Conservation (phyloP, 1,140 invertebrate species). For the Hesperophylax magnus region DNA sequence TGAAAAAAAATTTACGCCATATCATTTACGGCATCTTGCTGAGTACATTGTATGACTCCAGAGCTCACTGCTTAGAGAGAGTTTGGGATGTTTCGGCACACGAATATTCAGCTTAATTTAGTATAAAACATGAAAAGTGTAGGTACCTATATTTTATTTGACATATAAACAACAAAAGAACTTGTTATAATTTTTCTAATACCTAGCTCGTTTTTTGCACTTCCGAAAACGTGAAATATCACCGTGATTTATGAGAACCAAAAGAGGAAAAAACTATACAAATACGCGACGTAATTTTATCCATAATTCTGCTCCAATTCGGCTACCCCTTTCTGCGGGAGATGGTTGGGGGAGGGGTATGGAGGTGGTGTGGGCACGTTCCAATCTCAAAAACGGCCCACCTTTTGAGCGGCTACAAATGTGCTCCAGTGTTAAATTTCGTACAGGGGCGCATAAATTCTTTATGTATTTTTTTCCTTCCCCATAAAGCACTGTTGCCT, state of each 20-base stretch:
- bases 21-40: too few relatives aligned
- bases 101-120: too few relatives aligned
- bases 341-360: not conserved
- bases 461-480: conserved; percentile 67
- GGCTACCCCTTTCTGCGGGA: not conserved
- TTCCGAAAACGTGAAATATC: not conserved
- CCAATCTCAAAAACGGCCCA: conserved; percentile 44
- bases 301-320: conserved; percentile 39
- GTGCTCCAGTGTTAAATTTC: conserved; percentile 57
- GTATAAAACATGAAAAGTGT: too few relatives aligned
- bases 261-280: conserved; percentile 20
- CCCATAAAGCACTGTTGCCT: conserved; percentile 73
- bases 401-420: conserved; percentile 53
- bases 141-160: too few relatives aligned
- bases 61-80: too few relatives aligned
- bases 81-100: too few relatives aligned
- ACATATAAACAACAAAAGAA: too few relatives aligned
- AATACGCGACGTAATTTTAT: conserved; percentile 34
- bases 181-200: too few relatives aligned
- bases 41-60: too few relatives aligned
- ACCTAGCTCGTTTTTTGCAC: too few relatives aligned
- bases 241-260: conserved; percentile 4
- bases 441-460: conserved; percentile 58
- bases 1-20: too few relatives aligned
- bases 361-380: conserved; percentile 34